Evolutionary conservation across 2,113 vertebrate species (phyloP).

Genomic region (Percina caprodes): DNA sequence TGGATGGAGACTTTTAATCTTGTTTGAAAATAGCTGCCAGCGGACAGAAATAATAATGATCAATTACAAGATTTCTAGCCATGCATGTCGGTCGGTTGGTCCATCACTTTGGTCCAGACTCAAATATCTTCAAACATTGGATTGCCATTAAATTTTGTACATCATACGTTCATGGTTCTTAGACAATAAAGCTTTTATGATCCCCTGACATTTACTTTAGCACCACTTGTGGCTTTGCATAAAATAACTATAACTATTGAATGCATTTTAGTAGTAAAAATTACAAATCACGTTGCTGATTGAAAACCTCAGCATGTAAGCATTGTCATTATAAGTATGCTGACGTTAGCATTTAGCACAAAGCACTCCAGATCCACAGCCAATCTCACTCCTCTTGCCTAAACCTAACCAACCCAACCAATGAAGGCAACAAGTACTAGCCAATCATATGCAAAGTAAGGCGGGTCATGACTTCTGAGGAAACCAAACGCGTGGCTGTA

Average conservation of each 20-base stretch:
- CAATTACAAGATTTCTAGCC: not conserved
- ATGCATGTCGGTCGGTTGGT: not conserved
- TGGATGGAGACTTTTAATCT: constrained; percentile 17
- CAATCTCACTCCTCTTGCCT: no score
- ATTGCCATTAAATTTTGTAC: not conserved
- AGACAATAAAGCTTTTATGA: not conserved
- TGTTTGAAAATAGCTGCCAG: constrained; percentile 4
- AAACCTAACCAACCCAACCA: no score
- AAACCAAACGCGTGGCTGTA: not conserved
- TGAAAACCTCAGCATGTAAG: no score
- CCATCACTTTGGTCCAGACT: not conserved
- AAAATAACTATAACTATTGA: not conserved
- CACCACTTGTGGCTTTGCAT: not conserved
- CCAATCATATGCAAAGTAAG: no score
- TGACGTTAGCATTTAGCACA: no score
- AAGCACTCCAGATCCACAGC: no score
- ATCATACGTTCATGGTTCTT: not conserved
- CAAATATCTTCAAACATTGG: not conserved
- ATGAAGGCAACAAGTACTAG: no score
- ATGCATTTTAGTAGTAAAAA: not conserved
- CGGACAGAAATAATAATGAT: constrained; percentile 10
- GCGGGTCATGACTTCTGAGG: no score
- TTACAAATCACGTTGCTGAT: not conserved
- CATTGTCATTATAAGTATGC: no score
- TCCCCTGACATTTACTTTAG: not conserved